Percentiles rank a stretch among this genome's conserved stretches.
phyloP scores from a whole-genome alignment of 2,888 invertebrate genomes.

The Alitta virens region DNA sequence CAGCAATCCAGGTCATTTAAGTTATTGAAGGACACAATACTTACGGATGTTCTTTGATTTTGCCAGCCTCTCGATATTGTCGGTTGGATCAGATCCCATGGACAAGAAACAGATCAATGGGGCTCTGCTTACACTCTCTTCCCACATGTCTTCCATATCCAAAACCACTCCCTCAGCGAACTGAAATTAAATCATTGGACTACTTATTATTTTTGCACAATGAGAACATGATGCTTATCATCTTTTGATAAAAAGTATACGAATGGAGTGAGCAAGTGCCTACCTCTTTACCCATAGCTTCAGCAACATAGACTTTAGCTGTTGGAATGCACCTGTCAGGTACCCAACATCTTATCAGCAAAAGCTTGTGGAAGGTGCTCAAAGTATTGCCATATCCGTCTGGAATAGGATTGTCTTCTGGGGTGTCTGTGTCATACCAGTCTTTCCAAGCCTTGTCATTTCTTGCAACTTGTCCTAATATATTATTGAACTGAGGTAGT shows the following conservation, averaged over 20 bases:
- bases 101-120: constrained; percentile 91
- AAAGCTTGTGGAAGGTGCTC: constrained; percentile 53
- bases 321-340: constrained; percentile 57
- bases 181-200: constrained; percentile 30
- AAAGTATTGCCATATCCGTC: constrained; percentile 54
- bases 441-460: constrained; percentile 58
- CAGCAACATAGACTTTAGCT: constrained; percentile 55
- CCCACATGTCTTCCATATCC: constrained; percentile 86
- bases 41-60: constrained; percentile 82
- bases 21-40: constrained; percentile 37
- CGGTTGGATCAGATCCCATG: constrained; percentile 95
- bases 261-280: constrained; percentile 16
- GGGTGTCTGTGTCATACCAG: constrained; percentile 58
- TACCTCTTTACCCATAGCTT: constrained; percentile 52
- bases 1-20: too few species aligned
- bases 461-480: constrained; percentile 50
- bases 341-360: constrained; percentile 55
- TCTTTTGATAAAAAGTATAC: too few species aligned
- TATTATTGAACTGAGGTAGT: constrained; percentile 55
- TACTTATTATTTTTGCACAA: too few species aligned
- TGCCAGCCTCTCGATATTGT: constrained; percentile 82
- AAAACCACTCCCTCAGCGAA: constrained; percentile 84
- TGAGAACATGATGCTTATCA: too few species aligned
- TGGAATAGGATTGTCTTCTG: constrained; percentile 54
- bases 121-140: constrained; percentile 82